Evolutionary conservation across 2,888 invertebrate species (phyloP), one percentile per base, ranked within the genome.

Genomic region (Phengaris arion): DNA sequence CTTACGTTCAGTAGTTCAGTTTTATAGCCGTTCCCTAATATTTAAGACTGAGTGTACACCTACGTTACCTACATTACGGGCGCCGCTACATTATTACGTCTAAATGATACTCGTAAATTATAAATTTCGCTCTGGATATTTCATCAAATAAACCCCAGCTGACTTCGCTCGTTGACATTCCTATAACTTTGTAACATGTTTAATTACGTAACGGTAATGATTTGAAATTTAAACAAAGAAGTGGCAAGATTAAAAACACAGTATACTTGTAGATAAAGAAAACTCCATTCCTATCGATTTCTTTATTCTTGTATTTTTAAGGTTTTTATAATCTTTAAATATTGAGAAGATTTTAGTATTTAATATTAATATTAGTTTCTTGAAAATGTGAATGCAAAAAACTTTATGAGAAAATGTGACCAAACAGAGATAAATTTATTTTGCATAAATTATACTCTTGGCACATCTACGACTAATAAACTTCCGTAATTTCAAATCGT

Each of bases 21-120:
- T 59, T 74, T 51, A 64, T 64, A 74, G 48, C 13, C 46, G 13
- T 59, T 64, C 12, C 46, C 48, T n/a, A 59, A 74, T 74, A 59
- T 64, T 59, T 15, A 75, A 12, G 15, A 55, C 69, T 8, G 68
- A 75, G 69, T 69, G 13, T 75, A 35, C 54, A 54, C 52, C 35
- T 51, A 68, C 46, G 74, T 55, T 75, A 55, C 51, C 68, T 54
- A 69, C 74, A 75, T 75, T 69, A 75, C 54, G 68, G 68, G 46
- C 45, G 75, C 48, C 75, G 55, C 75, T 15, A 55, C 75, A 55
- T 69, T 55, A 75, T 75, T 75, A 75, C 69, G 68, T 55, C 54
- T 69, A 75, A 72, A 75, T 68, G 48, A 57, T 55, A 69, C 69
- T 75, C 75, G 48, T 69, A 68, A 75, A 69, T 69, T 55, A 69